Evolutionary conservation across 2,888 invertebrate species (phyloP).

Genomic region (Pseudanteris insignis): DNA sequence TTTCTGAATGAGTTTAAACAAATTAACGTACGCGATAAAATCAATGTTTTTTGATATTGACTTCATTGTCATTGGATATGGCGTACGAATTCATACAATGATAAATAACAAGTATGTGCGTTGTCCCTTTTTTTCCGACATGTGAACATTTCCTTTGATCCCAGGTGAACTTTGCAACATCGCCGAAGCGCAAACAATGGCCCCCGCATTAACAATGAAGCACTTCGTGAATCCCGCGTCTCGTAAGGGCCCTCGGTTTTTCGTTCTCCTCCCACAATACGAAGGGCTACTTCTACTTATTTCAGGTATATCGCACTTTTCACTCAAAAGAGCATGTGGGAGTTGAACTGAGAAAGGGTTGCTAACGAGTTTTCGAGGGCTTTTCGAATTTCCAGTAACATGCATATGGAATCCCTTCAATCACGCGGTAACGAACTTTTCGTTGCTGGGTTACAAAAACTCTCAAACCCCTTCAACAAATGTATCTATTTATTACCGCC

Average conservation of each 20-base stretch:
- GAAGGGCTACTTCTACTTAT: conserved; percentile 36
- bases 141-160: conserved; percentile 17
- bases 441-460: too few relatives aligned
- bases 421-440: conserved; percentile 8
- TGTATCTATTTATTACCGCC: too few relatives aligned
- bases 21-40: too few relatives aligned
- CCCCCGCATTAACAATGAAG: conserved; percentile 19
- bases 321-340: conserved; percentile 32
- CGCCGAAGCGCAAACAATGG: conserved; percentile 24
- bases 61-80: conserved; percentile 9
- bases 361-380: conserved; percentile 8
- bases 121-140: conserved; percentile 25
- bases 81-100: neutral
- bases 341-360: conserved; percentile 28
- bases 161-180: conserved; percentile 37
- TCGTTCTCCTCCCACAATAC: conserved; percentile 31
- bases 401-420: neutral
- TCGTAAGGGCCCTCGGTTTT: conserved; percentile 32
- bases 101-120: conserved; percentile 22
- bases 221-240: conserved; percentile 30
- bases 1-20: too few relatives aligned
- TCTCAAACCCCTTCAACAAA: too few relatives aligned
- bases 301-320: conserved; percentile 39
- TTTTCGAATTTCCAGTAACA: conserved; percentile 7
- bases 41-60: conserved; percentile 5